These are phyloP conservation scores for Hyperopisus bebe DNA, from an alignment of 2,113 vertebrate genomes.

Conservation along the genomic window DNA sequence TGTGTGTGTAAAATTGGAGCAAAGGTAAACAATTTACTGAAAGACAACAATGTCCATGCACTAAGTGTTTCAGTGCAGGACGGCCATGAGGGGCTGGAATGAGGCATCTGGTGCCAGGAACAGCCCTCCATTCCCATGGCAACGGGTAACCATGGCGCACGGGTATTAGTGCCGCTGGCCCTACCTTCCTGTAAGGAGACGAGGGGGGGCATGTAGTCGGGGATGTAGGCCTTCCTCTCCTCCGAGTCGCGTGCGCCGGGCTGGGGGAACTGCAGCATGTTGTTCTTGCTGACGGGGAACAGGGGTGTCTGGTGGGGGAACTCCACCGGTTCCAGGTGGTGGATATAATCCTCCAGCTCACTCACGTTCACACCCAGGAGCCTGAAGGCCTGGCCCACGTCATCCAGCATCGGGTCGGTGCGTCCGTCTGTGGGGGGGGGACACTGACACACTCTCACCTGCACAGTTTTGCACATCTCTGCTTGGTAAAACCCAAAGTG, in stretches of 20 bases:
- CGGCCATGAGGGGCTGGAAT: neutral
- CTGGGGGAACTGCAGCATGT: constrained; percentile 90
- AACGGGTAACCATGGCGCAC: neutral
- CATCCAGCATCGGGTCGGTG: constrained; percentile 91
- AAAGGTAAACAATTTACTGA: neutral
- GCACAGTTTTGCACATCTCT: neutral
- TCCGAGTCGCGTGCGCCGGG: constrained; percentile 80
- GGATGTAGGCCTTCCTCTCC: constrained; percentile 93
- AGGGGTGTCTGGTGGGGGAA: constrained; percentile 87
- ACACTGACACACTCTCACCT: neutral
- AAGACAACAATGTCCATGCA: neutral
- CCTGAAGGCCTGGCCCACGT: constrained; percentile 89
- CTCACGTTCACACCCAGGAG: constrained; percentile 89
- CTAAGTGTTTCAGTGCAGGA: neutral
- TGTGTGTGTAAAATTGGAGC: neutral
- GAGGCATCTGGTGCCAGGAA: neutral
- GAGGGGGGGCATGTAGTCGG: constrained; percentile 89
- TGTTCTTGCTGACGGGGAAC: constrained; percentile 94
- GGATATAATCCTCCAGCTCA: constrained; percentile 95
- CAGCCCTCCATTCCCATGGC: neutral
- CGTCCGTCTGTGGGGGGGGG: constrained; percentile 73
- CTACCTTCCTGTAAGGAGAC: constrained; percentile 95
- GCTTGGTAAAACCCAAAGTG: neutral
- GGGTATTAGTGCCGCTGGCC: constrained; percentile 12
- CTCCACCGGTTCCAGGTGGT: constrained; percentile 90